A percentile compares a stretch with the other conserved stretches of the same genome.
These are phyloP conservation scores for Macaria liturata DNA, from an alignment of 2,888 invertebrate species.

Conservation along the genomic window DNA sequence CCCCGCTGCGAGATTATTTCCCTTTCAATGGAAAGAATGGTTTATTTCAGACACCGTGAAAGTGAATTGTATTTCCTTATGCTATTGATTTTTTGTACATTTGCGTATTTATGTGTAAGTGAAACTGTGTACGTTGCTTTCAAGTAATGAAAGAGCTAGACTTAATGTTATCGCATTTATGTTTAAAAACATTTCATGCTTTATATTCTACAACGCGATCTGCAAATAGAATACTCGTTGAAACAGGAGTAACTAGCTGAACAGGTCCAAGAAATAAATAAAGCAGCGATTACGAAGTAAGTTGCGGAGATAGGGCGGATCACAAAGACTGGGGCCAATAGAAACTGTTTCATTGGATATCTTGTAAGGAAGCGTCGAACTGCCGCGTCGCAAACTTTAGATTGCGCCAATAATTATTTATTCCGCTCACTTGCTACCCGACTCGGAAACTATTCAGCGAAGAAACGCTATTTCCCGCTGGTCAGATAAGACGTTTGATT, in stretches of 20 bases:
- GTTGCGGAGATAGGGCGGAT: slow-evolving; percentile 36
- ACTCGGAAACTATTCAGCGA: slow-evolving; percentile 77
- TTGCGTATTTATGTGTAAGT: slow-evolving; percentile 44
- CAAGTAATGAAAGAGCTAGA: background rate
- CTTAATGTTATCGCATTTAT: background rate
- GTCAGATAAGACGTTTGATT: slow-evolving; percentile 83
- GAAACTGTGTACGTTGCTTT: slow-evolving; percentile 34
- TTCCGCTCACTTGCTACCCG: slow-evolving; percentile 78
- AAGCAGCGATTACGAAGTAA: slow-evolving; percentile 30
- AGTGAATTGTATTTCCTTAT: slow-evolving; percentile 79
- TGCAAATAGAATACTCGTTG: background rate
- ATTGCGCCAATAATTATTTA: slow-evolving; percentile 81
- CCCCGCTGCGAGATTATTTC: slow-evolving; percentile 82
- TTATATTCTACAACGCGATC: too few species aligned
- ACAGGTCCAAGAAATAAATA: slow-evolving; percentile 26
- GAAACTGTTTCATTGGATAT: slow-evolving; percentile 74
- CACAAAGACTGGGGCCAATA: slow-evolving; percentile 54
- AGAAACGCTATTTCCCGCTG: slow-evolving; percentile 80
- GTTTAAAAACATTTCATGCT: too few species aligned
- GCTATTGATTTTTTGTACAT: slow-evolving; percentile 70
- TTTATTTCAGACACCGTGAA: slow-evolving; percentile 81
- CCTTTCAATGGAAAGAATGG: slow-evolving; percentile 82
- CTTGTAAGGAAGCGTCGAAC: slow-evolving; percentile 52
- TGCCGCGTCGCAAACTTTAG: slow-evolving; percentile 62
- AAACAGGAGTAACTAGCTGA: slow-evolving; percentile 8